These are phyloP conservation scores for Phaethornis superciliosus DNA, from an alignment of 2,113 vertebrate genomes.

Conservation along the genomic window DNA sequence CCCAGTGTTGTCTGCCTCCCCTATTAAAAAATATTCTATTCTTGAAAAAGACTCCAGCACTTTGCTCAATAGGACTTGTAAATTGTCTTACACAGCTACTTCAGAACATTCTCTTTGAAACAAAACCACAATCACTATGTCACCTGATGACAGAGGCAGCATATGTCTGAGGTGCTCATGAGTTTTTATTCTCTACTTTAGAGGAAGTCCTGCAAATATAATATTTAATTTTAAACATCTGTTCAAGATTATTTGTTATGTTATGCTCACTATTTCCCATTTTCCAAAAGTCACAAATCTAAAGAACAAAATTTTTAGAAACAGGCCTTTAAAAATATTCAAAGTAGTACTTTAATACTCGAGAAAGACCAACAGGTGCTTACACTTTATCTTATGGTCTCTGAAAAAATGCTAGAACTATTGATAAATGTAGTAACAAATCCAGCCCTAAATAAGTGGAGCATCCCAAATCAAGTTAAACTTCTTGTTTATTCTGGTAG, in stretches of 20 bases:
- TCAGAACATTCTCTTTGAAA: not conserved
- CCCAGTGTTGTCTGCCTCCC: not conserved
- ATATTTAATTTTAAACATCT: not conserved
- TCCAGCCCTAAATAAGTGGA: slow-evolving; percentile 6
- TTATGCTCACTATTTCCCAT: not conserved
- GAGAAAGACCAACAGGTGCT: not conserved
- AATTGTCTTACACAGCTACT: not conserved
- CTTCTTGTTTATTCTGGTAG: slow-evolving; percentile 31
- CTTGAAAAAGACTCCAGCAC: not conserved
- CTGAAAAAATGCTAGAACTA: not conserved
- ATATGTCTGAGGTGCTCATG: not conserved
- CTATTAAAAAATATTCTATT: not conserved
- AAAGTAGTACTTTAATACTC: not conserved
- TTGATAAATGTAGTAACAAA: not conserved
- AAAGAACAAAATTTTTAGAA: not conserved
- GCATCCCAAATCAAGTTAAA: not conserved
- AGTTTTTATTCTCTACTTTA: not conserved
- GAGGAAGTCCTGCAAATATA: not conserved
- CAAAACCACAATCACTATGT: not conserved
- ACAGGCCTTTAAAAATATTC: not conserved
- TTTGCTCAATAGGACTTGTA: not conserved
- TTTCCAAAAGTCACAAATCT: not conserved
- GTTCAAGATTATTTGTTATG: not conserved
- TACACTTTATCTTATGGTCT: not conserved
- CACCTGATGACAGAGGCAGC: accelerated